Evolutionary conservation across 2,888 invertebrate genomes (phyloP).

Genomic region (Neuroscelio doddi): DNA sequence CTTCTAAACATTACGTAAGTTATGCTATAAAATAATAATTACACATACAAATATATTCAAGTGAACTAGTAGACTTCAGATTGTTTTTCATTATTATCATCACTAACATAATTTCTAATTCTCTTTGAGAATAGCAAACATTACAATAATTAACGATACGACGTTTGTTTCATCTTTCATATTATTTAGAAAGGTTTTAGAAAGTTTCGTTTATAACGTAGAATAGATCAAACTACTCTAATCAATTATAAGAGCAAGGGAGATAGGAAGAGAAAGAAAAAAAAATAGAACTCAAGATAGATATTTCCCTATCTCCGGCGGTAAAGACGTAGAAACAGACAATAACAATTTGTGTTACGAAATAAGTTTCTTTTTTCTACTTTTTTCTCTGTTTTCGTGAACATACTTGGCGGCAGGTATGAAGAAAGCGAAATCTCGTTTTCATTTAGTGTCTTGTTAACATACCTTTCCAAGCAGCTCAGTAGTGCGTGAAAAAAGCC

Average conservation of each 20-base stretch:
- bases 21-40: too few species aligned
- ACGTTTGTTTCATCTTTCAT: conserved; percentile 14
- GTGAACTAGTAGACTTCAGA: background rate
- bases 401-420: conserved; percentile 40
- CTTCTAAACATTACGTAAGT: too few species aligned
- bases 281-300: conserved; percentile 7
- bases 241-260: conserved; percentile 48
- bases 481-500: conserved; percentile 37
- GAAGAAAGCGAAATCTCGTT: conserved; percentile 48
- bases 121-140: background rate
- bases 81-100: conserved; percentile 4
- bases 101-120: background rate
- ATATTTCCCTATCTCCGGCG: conserved; percentile 20
- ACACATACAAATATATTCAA: background rate
- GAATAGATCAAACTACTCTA: conserved; percentile 50
- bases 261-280: conserved; percentile 6
- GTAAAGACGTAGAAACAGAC: conserved; percentile 31
- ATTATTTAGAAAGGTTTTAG: conserved; percentile 57
- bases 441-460: conserved; percentile 46
- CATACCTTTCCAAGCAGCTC: conserved; percentile 38
- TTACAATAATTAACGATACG: conserved; percentile 4
- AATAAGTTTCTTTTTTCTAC: conserved; percentile 38
- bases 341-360: conserved; percentile 47
- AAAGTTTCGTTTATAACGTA: conserved; percentile 53
- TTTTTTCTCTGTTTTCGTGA: conserved; percentile 31